A percentile compares a stretch with the other conserved stretches of the same genome.
phyloP scores from a whole-genome alignment of 2,113 vertebrate species.

The Okapia johnstoni region DNA sequence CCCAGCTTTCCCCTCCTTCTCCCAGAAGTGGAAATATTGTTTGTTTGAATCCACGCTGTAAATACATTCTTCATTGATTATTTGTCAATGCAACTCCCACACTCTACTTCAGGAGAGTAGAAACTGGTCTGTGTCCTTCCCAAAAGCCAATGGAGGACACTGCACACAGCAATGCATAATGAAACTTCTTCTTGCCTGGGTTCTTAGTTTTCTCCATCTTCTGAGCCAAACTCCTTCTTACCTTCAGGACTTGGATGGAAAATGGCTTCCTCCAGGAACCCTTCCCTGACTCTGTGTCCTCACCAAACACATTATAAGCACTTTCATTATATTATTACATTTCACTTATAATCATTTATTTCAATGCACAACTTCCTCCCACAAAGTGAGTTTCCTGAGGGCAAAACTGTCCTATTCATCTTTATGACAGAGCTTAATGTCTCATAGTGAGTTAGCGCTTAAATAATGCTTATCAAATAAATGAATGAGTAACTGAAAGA shows the following conservation, averaged over 20 bases:
- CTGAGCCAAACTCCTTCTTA: neutral
- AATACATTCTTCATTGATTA: neutral
- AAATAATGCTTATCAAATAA: neutral
- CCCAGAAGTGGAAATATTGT: neutral
- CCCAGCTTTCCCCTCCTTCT: neutral
- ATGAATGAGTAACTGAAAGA: neutral
- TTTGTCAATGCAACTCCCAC: neutral
- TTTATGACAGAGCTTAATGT: neutral
- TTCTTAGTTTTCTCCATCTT: neutral
- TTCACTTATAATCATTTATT: neutral
- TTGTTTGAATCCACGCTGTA: neutral
- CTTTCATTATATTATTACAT: neutral
- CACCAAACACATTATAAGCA: neutral
- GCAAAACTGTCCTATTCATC: neutral
- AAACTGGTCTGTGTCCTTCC: neutral
- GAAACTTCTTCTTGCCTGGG: neutral
- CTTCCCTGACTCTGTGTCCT: neutral
- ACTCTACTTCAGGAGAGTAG: neutral
- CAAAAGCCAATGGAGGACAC: neutral
- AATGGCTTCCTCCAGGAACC: neutral
- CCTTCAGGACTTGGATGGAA: neutral
- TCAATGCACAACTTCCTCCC: neutral
- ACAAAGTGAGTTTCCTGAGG: neutral
- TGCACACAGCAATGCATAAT: neutral
- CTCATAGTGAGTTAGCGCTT: neutral